A percentile compares a stretch with the other conserved stretches of the same genome.
These are phyloP conservation scores for Ursus arctos DNA, from an alignment of 2,113 vertebrate species.

Conservation along the genomic window DNA sequence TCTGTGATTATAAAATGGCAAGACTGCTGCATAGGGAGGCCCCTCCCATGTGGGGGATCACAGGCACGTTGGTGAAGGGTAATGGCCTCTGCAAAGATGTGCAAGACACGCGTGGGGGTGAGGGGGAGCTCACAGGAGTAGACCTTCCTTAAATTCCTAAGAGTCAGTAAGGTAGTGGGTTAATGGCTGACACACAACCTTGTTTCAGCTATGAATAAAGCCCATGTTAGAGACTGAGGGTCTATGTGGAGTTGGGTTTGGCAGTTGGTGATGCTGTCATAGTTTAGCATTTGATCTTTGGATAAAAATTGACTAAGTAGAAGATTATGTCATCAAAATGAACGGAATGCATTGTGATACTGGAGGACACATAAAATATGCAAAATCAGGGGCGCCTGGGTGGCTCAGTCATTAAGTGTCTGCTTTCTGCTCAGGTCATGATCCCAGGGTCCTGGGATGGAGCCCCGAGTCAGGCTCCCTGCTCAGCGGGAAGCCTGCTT, in stretches of 20 bases:
- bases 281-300: neutral
- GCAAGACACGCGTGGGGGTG: neutral
- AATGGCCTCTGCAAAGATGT: rapidly evolving
- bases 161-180: neutral
- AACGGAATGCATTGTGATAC: constrained; percentile 41
- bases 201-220: neutral
- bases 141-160: neutral
- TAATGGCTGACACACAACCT: too few relatives aligned
- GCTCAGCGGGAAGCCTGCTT: too few relatives aligned
- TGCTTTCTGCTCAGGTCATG: too few relatives aligned
- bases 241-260: neutral
- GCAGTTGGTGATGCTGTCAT: neutral
- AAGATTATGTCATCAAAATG: constrained; percentile 24
- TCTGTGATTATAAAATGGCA: too few relatives aligned
- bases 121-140: neutral
- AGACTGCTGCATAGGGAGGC: rapidly evolving
- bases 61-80: neutral
- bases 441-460: too few relatives aligned
- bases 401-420: too few relatives aligned
- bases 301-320: neutral
- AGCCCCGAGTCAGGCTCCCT: too few relatives aligned
- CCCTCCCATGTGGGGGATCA: neutral
- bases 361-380: neutral
- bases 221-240: neutral
- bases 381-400: neutral